These are phyloP conservation scores for Corythornis cristatus DNA, from an alignment of 2,113 vertebrate genomes.

Conservation along the genomic window DNA sequence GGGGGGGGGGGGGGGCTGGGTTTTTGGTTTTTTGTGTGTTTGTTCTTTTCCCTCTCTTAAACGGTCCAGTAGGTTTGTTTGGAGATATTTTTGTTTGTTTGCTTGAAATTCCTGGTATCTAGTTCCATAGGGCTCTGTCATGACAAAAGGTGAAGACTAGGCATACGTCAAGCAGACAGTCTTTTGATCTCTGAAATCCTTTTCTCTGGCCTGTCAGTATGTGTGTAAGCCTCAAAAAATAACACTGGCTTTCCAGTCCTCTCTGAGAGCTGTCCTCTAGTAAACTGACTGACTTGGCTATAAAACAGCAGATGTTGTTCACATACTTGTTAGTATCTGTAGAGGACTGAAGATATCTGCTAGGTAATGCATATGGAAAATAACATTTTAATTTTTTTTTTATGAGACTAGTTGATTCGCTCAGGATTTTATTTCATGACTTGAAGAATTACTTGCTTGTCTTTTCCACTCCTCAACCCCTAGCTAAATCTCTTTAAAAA, in stretches of 20 bases:
- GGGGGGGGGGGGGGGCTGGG: too few relatives aligned
- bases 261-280: background rate
- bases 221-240: background rate
- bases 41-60: background rate
- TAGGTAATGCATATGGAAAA: background rate
- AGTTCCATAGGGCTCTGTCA: background rate
- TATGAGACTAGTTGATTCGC: background rate
- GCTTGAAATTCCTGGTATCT: background rate
- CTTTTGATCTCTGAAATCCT: background rate
- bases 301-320: background rate
- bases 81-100: background rate
- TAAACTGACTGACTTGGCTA: background rate
- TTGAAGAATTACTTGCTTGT: background rate
- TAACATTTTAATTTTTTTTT: background rate
- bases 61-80: background rate
- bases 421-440: background rate
- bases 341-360: background rate
- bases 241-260: background rate
- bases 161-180: accelerated
- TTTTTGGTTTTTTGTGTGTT: background rate
- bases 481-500: background rate
- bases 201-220: background rate
- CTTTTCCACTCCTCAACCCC: background rate
- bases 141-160: background rate
- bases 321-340: background rate